Evolutionary conservation across 2,113 vertebrate genomes (phyloP), one percentile per base, ranked within the genome.

Genomic region (Micromys minutus): DNA sequence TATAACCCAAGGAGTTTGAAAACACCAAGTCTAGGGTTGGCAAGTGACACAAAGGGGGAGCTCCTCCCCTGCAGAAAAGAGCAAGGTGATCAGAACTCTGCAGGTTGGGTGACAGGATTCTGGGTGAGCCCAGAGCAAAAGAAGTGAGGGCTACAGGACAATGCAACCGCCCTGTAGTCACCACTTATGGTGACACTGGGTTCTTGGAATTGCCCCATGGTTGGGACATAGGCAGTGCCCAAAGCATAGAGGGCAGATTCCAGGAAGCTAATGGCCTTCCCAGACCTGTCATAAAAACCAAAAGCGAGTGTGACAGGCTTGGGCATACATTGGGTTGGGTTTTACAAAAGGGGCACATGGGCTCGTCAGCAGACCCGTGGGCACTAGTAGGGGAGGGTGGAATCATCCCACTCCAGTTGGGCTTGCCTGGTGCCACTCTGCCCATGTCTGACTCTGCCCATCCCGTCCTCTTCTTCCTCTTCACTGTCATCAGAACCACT

Each of bases 401-500:
- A 98, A 98, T 99, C 99, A 94, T 99, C 98, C 99, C 99, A 99
- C 97, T 99, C 99, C 95, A 99, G 97, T 97, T 99, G 99, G 96
- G 98, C 98, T 98, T 98, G 99, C 98, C 98, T 99, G 98, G 94
- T 98, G 63, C 83, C 87, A 9, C 97, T 98, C 95, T 98, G 98
- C 97, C 98, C 98, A 34, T 97, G 97, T 96, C 97, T 98, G 95
- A 98, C 98, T 97, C 98, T 98, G 97, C 98, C 98, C 80, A 97
- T 95, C 81, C 98, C 98, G 79, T 97, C 98, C 50, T 98, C 98
- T 16, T 98, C 99, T 9, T 99, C 99, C 42, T 99, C 99, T 0
- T 99, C 99, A 0, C 99, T 99, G 96, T 99, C 99, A 45, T 99
- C 99, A 75, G 99, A 99, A 94, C 99, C 99, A 57, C 98, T 99